A percentile compares a stretch with the other conserved stretches of the same genome.
Conservation (phyloP, 2,113 vertebrate genomes). For the Motacilla tschutschensis region DNA sequence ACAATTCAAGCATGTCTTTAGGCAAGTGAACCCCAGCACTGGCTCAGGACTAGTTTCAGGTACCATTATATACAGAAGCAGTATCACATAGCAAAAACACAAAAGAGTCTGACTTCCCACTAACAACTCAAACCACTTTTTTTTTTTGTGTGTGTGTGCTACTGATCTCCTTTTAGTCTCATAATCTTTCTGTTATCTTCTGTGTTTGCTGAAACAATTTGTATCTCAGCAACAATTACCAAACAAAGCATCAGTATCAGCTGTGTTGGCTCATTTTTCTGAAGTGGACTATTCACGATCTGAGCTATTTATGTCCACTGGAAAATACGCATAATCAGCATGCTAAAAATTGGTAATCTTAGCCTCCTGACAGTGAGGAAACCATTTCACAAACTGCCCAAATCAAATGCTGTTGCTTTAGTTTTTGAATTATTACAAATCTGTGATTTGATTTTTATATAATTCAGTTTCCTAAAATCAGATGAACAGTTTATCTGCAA, state of each 20-base stretch:
- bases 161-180: constrained; percentile 1
- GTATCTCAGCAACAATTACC: constrained; percentile 55
- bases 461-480: background rate
- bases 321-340: constrained; percentile 38
- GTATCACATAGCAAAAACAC: background rate
- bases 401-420: constrained; percentile 19
- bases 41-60: background rate
- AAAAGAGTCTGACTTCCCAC: background rate
- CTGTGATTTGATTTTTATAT: background rate
- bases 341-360: constrained; percentile 23
- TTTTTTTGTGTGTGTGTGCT: background rate
- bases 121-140: background rate
- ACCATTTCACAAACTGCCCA: background rate
- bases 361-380: background rate
- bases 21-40: background rate
- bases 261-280: constrained; percentile 49
- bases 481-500: background rate
- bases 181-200: constrained; percentile 38
- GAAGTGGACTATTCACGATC: constrained; percentile 7
- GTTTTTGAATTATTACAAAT: background rate
- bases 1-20: background rate
- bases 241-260: constrained; percentile 50
- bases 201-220: constrained; percentile 38
- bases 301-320: constrained; percentile 26
- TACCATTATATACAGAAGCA: background rate